Conservation (phyloP, 2,797 vertebrate species). For the Holocentrus rufus region DNA sequence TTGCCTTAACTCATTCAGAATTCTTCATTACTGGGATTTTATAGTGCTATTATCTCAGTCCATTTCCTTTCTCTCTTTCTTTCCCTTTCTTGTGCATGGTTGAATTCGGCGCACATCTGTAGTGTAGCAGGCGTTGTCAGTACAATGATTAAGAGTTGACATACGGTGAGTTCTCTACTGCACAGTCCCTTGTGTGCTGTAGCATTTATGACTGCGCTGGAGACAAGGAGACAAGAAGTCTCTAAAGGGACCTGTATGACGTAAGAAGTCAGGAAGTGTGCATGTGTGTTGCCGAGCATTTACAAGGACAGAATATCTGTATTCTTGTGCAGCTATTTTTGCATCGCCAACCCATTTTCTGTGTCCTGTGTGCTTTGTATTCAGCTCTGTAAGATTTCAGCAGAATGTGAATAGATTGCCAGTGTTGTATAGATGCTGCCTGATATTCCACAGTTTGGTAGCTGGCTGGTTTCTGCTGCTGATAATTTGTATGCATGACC, state of each 20-base stretch:
- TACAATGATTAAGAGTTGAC: neutral
- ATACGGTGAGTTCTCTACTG: neutral
- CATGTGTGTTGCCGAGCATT: neutral
- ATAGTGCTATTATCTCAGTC: neutral
- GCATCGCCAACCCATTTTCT: neutral
- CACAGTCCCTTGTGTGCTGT: neutral
- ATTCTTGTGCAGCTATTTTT: slow-evolving; percentile 1
- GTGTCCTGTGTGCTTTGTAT: neutral
- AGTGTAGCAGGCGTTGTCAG: neutral
- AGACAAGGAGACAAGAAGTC: neutral
- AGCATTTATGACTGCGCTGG: neutral
- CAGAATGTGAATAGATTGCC: slow-evolving; percentile 1
- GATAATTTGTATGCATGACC: neutral
- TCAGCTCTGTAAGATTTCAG: neutral
- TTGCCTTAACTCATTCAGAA: neutral
- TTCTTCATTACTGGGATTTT: neutral
- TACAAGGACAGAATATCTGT: neutral
- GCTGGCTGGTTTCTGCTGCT: neutral
- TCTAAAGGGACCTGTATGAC: neutral
- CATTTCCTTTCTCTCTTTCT: neutral
- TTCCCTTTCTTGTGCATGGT: neutral
- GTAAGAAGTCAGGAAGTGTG: neutral
- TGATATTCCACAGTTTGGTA: neutral
- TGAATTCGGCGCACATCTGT: neutral
- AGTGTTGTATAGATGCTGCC: neutral